Evolutionary conservation across 2,113 vertebrate species (phyloP).

Genomic region (Serinus canaria): DNA sequence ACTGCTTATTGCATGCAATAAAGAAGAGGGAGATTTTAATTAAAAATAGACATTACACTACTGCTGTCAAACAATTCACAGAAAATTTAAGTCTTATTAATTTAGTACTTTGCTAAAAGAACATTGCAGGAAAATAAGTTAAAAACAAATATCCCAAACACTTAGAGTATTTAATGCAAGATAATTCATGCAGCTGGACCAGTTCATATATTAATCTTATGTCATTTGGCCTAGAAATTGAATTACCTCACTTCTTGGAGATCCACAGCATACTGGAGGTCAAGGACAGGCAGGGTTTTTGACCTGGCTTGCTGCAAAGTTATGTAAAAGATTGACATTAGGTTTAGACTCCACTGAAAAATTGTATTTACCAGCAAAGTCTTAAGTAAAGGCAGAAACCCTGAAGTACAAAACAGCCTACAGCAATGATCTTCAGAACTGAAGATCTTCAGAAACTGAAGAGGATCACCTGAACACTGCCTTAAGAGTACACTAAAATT

Average conservation of each 20-base stretch:
- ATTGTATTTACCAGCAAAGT: background rate
- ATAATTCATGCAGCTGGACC: background rate
- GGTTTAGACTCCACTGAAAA: background rate
- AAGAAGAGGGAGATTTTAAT: background rate
- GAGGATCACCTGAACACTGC: background rate
- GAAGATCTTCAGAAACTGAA: background rate
- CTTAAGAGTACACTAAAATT: background rate
- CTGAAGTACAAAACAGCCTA: background rate
- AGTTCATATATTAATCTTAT: background rate
- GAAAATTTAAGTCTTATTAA: background rate
- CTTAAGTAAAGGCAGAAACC: background rate
- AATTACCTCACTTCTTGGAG: slow-evolving; percentile 15
- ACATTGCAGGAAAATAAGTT: background rate
- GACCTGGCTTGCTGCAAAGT: background rate
- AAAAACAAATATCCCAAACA: background rate
- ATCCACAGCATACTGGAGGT: background rate
- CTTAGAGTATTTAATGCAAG: background rate
- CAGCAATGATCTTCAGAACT: background rate
- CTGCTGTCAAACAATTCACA: background rate
- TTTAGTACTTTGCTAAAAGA: background rate
- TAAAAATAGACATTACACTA: background rate
- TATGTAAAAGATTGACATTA: background rate
- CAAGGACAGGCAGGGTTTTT: background rate
- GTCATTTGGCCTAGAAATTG: background rate
- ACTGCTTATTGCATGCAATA: background rate